A percentile compares a stretch with the other conserved stretches of the same genome.
These are phyloP conservation scores for Meandrina meandrites DNA, from an alignment of 92 coral and sea anemone genomes.

Conservation along the genomic window DNA sequence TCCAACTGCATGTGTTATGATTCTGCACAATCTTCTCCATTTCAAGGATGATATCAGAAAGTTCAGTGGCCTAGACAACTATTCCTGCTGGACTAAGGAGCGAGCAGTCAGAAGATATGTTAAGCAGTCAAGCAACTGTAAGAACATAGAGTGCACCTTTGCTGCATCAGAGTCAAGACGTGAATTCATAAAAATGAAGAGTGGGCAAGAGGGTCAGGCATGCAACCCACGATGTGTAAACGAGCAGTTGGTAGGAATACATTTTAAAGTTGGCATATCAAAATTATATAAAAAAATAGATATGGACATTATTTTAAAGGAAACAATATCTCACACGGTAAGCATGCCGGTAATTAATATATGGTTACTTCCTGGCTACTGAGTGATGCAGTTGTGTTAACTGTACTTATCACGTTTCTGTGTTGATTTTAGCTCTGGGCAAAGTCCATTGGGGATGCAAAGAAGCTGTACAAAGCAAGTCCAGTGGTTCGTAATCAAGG, in stretches of 20 bases:
- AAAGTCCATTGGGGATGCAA: slow-evolving; percentile 39
- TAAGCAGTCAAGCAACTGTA: slow-evolving; percentile 40
- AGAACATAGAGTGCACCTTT: slow-evolving; percentile 62
- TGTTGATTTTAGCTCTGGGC: slow-evolving; percentile 23
- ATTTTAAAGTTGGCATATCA: background rate
- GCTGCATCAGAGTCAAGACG: slow-evolving; percentile 46
- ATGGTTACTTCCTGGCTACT: background rate
- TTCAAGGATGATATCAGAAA: slow-evolving; percentile 47
- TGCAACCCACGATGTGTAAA: slow-evolving; percentile 27
- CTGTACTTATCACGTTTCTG: background rate
- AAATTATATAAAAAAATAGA: background rate
- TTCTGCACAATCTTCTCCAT: slow-evolving; percentile 55
- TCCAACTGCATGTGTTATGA: slow-evolving; percentile 37
- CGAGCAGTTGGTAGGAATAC: slow-evolving; percentile 21
- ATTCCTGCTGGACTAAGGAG: slow-evolving; percentile 62
- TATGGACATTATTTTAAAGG: background rate
- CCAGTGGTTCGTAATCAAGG: slow-evolving; percentile 31
- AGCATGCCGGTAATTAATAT: background rate
- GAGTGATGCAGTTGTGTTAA: background rate
- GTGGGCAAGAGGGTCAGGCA: slow-evolving; percentile 12
- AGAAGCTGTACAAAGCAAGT: slow-evolving; percentile 40
- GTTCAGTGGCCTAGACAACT: slow-evolving; percentile 54
- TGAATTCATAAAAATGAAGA: slow-evolving; percentile 46
- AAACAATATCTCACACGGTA: background rate
- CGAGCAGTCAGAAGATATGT: slow-evolving; percentile 59